These are phyloP conservation scores for Stichodactyla mertensii DNA, from an alignment of 64 coral and sea anemone species.

Conservation along the genomic window DNA sequence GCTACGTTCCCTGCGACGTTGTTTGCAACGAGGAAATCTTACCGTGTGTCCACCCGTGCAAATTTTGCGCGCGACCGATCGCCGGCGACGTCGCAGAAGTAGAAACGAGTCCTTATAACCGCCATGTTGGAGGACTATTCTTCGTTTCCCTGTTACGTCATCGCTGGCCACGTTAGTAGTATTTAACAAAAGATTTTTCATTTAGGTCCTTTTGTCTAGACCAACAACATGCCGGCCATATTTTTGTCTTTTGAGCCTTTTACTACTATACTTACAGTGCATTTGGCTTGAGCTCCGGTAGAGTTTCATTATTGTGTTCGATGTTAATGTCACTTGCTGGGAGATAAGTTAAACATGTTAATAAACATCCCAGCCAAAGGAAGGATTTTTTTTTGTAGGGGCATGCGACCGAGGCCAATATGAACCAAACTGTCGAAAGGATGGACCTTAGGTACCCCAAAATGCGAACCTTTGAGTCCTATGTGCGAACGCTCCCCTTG, in stretches of 20 bases:
- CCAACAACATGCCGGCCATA: background rate
- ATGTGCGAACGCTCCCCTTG: too few relatives aligned
- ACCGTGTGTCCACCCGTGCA: too few relatives aligned
- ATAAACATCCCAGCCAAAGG: background rate
- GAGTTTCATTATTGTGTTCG: background rate
- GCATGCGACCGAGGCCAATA: background rate
- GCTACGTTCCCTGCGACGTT: too few relatives aligned
- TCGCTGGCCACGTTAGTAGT: background rate
- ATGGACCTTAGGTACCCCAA: too few relatives aligned
- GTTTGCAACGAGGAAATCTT: too few relatives aligned
- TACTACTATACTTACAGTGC: conserved; percentile 1
- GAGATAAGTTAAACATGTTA: background rate
- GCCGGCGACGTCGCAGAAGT: too few relatives aligned
- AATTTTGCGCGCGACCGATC: too few relatives aligned
- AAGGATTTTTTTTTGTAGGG: background rate
- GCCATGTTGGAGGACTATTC: background rate
- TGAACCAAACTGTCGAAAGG: too few relatives aligned
- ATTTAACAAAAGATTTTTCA: too few relatives aligned
- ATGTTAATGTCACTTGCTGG: background rate
- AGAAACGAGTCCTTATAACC: background rate
- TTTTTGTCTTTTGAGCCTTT: too few relatives aligned
- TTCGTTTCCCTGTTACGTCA: background rate
- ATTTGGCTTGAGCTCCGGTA: conserved; percentile 2
- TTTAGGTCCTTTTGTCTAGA: background rate
- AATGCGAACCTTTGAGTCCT: too few relatives aligned